Conservation (phyloP, 1,140 invertebrate species). For the Brachionus koreanus region DNA sequence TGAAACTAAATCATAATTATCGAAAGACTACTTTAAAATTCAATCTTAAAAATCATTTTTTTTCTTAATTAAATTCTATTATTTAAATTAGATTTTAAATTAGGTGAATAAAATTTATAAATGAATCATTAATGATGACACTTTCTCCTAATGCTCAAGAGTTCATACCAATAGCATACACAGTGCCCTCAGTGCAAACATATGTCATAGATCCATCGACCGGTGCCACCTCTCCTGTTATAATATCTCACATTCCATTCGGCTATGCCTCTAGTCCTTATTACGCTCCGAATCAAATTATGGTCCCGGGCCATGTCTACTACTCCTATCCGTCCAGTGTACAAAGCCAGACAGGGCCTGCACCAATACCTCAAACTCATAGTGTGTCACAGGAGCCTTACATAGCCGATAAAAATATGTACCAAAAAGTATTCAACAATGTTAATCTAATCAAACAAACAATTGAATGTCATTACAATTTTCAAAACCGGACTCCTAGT, state of each 20-base stretch:
- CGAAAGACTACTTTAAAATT: not conserved
- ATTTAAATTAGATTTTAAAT: conserved; percentile 8
- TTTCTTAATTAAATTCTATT: not conserved
- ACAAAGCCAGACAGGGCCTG: not conserved
- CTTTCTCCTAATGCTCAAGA: conserved; percentile 24
- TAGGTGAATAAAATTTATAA: not conserved
- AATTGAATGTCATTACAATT: not conserved
- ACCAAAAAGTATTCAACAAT: conserved; percentile 11
- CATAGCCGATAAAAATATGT: not conserved
- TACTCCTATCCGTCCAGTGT: not conserved
- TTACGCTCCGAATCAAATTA: not conserved
- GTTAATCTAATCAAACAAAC: conserved; percentile 23
- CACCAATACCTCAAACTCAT: not conserved
- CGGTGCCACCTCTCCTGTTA: not conserved
- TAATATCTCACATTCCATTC: not conserved
- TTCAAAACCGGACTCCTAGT: not conserved
- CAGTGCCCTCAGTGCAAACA: not conserved
- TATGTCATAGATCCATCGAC: not conserved
- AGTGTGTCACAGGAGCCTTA: not conserved
- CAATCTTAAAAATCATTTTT: not conserved
- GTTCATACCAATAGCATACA: not conserved
- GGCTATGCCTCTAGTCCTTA: not conserved
- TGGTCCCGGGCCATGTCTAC: not conserved
- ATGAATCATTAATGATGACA: conserved; percentile 28
- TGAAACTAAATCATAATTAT: not conserved